phyloP scores from a whole-genome alignment of 2,888 invertebrate species.

The Vanessa cardui region DNA sequence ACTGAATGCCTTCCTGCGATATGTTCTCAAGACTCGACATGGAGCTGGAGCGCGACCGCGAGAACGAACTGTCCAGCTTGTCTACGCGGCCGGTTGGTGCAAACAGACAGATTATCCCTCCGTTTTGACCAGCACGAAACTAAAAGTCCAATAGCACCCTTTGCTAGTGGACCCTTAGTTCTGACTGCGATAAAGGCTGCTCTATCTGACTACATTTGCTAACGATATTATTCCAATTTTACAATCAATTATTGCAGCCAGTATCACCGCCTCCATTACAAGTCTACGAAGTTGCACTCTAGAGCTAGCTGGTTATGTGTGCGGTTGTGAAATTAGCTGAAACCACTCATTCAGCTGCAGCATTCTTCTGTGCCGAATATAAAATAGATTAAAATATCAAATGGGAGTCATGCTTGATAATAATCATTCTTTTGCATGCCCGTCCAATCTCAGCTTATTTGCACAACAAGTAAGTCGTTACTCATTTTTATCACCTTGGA shows the following conservation, averaged over 20 bases:
- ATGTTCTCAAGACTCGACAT: slow-evolving; percentile 99
- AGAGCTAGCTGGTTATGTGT: slow-evolving; percentile 61
- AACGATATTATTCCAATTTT: neutral
- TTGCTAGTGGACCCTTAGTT: slow-evolving; percentile 44
- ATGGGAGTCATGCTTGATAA: slow-evolving; percentile 59
- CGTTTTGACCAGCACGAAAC: slow-evolving; percentile 34
- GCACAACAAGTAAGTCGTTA: slow-evolving; percentile 55
- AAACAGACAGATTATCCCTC: slow-evolving; percentile 65
- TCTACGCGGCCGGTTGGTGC: slow-evolving; percentile 89
- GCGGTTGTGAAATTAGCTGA: slow-evolving; percentile 79
- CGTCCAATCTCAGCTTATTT: slow-evolving; percentile 80
- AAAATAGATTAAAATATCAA: slow-evolving; percentile 41
- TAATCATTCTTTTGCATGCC: slow-evolving; percentile 62
- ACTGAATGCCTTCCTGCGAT: slow-evolving; percentile 97
- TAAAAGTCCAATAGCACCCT: slow-evolving; percentile 41
- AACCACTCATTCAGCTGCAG: slow-evolving; percentile 63
- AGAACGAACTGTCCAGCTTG: slow-evolving; percentile 98
- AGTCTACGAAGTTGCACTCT: slow-evolving; percentile 63
- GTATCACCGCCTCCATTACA: slow-evolving; percentile 17
- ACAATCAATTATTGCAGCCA: slow-evolving; percentile 14
- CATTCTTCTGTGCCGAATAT: slow-evolving; percentile 39
- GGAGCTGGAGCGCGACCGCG: slow-evolving; percentile 97
- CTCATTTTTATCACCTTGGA: neutral
- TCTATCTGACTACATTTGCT: neutral
- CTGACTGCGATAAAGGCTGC: slow-evolving; percentile 37